Evolutionary conservation across 2,113 vertebrate genomes (phyloP).

Genomic region (Planiliza haematocheilus): DNA sequence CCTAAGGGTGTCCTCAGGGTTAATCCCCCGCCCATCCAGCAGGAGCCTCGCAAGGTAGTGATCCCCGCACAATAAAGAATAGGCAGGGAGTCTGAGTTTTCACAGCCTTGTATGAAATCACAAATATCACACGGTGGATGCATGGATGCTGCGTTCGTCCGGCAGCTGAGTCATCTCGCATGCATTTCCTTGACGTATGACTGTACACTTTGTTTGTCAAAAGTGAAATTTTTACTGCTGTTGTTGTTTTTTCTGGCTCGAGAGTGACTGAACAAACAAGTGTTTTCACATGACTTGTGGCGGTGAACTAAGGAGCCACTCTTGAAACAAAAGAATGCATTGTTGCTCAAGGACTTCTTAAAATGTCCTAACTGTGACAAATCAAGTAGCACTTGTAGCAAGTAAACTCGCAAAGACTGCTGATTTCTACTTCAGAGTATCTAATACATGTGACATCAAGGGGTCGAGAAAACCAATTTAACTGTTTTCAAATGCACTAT

Average conservation of each 20-base stretch:
- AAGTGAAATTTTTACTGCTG: neutral
- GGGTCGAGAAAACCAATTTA: too few relatives aligned
- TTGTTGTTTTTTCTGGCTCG: neutral
- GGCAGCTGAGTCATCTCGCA: neutral
- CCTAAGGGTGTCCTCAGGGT: conserved; percentile 36
- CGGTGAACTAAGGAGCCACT: conserved; percentile 11
- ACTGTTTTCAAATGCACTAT: too few relatives aligned
- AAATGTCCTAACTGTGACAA: conserved; percentile 12
- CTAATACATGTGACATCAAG: too few relatives aligned
- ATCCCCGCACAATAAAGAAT: conserved; percentile 34
- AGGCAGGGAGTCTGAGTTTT: conserved; percentile 47
- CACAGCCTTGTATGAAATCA: conserved; percentile 58
- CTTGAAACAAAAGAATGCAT: conserved; percentile 13
- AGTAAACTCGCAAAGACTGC: too few relatives aligned
- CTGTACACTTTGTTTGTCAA: conserved; percentile 3
- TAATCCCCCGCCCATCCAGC: conserved; percentile 4
- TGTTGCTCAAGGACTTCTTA: neutral
- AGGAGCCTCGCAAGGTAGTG: conserved; percentile 14
- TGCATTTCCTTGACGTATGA: conserved; percentile 7
- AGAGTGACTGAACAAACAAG: conserved; percentile 18
- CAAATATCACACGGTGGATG: conserved; percentile 30
- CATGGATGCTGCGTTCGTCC: conserved; percentile 6
- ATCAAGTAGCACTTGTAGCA: neutral
- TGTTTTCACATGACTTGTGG: conserved; percentile 29
- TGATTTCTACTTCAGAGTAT: too few relatives aligned